These are phyloP conservation scores for Charadrius vociferus DNA, from an alignment of 2,113 vertebrate species.

Conservation along the genomic window DNA sequence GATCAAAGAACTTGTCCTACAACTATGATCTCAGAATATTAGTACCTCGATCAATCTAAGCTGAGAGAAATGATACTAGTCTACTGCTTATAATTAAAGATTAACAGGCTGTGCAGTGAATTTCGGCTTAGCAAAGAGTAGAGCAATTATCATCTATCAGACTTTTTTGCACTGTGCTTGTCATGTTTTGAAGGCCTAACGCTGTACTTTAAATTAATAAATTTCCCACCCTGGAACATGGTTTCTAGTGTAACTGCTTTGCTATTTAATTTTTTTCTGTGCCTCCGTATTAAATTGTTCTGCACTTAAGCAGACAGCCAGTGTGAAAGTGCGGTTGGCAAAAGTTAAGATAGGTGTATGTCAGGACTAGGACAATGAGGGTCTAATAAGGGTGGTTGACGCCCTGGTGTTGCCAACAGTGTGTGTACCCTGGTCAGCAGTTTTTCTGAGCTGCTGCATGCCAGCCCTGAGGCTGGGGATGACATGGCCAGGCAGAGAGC, in stretches of 20 bases:
- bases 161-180: neutral
- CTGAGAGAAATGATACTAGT: neutral
- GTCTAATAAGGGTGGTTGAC: neutral
- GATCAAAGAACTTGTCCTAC: neutral
- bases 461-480: neutral
- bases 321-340: neutral
- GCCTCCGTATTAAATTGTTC: neutral
- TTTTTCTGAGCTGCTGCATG: neutral
- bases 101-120: neutral
- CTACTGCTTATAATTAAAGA: neutral
- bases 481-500: neutral
- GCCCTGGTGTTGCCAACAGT: neutral
- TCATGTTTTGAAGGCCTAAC: neutral
- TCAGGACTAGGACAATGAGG: neutral
- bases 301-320: neutral
- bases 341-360: neutral
- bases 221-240: neutral
- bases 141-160: neutral
- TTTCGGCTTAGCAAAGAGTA: neutral
- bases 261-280: neutral
- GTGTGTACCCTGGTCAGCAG: accelerated
- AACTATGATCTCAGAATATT: neutral
- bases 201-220: neutral
- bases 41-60: neutral
- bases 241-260: neutral